Evolutionary conservation across 2,888 invertebrate genomes (phyloP), one percentile per base, ranked within the genome.

Genomic region (Scaptomyza caliginosa): DNA sequence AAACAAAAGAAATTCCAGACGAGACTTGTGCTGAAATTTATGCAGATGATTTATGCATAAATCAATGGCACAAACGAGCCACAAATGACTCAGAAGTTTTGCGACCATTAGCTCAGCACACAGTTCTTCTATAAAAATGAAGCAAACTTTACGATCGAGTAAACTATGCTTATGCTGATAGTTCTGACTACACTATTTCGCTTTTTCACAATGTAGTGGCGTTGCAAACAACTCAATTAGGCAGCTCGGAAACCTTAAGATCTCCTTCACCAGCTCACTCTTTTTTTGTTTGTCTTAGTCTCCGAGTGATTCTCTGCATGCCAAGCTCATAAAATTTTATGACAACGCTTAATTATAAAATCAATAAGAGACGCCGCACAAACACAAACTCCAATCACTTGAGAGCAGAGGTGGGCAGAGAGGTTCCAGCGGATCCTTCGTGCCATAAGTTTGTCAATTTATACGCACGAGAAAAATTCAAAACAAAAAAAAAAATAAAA

Each of bases 291-390:
- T 34, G 13, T 19, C 8, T 26, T 19, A 34, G 24, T 54, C 36
- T 64, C 30, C 11, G 34, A 55, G 26, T 38, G n/a, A 28, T 16
- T 32, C 58, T 51, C 59, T 49, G 58, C 45, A 64, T 60, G 50
- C 52, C 62, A 51, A 69, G 67, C 82, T 77, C 88, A 77, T 86
- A 89, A 86, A 86, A 89, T 89, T 89, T 89, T 89, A 89, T 87
- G 89, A 88, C 86, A 88, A 82, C 87, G 89, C 86, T 86, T 89
- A 89, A 86, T 86, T 86, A 86, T 85, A 87, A 88, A 86, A 89
- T 86, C 89, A 86, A 86, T 86, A 86, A 89, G 87, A 75, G 83
- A 88, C 69, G 89, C 88, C 87, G 83, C 87, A 76, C 82, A 30
- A 32, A 3, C 28, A 28, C n/a, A 79, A 81, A 87, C 70, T 76